Conservation (phyloP, 2,113 vertebrate species). For the Pterocles burchelli region DNA sequence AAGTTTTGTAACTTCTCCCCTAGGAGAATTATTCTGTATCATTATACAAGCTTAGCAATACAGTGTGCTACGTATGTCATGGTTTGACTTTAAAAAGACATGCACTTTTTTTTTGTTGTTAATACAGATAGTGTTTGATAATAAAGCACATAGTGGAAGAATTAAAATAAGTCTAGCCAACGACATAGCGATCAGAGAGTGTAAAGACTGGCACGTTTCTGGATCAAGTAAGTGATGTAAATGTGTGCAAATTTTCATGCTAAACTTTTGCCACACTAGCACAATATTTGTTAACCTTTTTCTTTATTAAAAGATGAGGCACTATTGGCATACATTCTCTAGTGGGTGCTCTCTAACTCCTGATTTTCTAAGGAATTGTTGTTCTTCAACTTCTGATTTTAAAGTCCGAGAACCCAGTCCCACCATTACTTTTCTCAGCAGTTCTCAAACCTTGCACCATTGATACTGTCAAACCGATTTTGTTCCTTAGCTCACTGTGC, state of each 20-base stretch:
- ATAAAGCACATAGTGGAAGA: conserved; percentile 90
- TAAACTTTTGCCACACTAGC: neutral
- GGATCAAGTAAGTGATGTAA: conserved; percentile 84
- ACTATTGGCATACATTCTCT: neutral
- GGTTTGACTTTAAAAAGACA: neutral
- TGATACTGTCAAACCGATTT: neutral
- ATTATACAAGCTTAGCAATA: neutral
- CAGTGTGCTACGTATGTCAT: neutral
- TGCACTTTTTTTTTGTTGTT: neutral
- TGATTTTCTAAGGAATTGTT: neutral
- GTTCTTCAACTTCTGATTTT: neutral
- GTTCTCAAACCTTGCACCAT: neutral
- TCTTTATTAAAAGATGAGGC: neutral
- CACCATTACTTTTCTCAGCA: neutral
- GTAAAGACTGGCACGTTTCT: conserved; percentile 89
- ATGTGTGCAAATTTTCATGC: neutral
- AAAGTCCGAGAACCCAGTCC: neutral
- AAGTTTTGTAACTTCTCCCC: neutral
- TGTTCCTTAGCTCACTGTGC: neutral
- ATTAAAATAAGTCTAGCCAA: conserved; percentile 87
- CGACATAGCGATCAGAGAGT: conserved; percentile 86
- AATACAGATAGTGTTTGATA: conserved; percentile 89
- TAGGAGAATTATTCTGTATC: neutral
- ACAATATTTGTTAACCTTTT: neutral
- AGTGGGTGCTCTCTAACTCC: neutral